These are phyloP conservation scores for Proterorhinus semilunaris DNA, from an alignment of 2,113 vertebrate genomes.

Conservation along the genomic window DNA sequence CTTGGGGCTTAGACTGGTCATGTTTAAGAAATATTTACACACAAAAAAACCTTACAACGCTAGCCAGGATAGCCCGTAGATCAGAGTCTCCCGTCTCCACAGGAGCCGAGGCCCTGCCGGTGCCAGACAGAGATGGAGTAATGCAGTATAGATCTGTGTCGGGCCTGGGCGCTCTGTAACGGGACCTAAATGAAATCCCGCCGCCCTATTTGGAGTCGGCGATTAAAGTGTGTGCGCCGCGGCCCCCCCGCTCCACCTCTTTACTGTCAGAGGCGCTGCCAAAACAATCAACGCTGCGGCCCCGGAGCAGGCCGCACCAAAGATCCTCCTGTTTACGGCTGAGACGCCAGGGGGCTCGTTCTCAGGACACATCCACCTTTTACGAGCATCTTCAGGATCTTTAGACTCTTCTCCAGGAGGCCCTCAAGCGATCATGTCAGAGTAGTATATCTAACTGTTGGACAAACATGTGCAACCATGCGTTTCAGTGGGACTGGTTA, in stretches of 20 bases:
- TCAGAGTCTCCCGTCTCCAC: conserved; percentile 6
- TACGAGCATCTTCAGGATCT: too few species aligned
- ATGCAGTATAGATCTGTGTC: conserved; percentile 79
- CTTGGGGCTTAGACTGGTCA: too few species aligned
- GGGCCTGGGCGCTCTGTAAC: conserved; percentile 69
- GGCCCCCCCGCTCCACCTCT: conserved; percentile 25
- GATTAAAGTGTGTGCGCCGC: conserved; percentile 63
- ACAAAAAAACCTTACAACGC: too few species aligned
- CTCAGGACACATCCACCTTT: too few species aligned
- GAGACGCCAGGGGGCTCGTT: neutral
- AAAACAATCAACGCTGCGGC: conserved; percentile 48
- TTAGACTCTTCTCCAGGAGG: too few species aligned
- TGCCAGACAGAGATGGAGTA: conserved; percentile 61
- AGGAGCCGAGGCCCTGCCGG: conserved; percentile 20
- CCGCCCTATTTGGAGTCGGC: conserved; percentile 68
- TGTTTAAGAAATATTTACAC: too few species aligned
- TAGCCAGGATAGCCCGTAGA: too few species aligned
- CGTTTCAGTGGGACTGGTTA: too few species aligned
- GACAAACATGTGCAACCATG: too few species aligned
- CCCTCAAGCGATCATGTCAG: too few species aligned
- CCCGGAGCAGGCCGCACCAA: conserved; percentile 24
- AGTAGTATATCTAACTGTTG: too few species aligned
- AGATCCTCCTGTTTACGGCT: neutral
- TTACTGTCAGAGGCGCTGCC: conserved; percentile 15
- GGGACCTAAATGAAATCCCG: conserved; percentile 76